phyloP scores from a whole-genome alignment of 2,888 invertebrate species.

The Zootermopsis nevadensis region DNA sequence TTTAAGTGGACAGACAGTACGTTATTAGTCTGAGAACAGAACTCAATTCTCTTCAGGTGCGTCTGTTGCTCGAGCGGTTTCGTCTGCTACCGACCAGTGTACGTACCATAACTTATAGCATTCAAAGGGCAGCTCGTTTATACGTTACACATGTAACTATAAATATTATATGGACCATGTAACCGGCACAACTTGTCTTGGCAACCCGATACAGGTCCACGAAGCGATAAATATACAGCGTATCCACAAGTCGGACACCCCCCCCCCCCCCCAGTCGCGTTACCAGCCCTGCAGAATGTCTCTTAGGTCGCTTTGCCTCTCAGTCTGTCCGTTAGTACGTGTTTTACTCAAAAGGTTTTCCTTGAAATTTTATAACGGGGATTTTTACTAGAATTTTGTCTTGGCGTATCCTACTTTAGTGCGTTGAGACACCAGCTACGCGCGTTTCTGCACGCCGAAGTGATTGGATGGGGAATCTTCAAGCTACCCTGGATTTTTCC shows the following conservation, averaged over 20 bases:
- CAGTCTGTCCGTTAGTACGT: too few relatives aligned
- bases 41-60: conserved; percentile 31
- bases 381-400: too few relatives aligned
- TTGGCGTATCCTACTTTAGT: too few relatives aligned
- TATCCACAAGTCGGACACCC: not conserved
- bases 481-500: too few relatives aligned
- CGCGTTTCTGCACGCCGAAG: too few relatives aligned
- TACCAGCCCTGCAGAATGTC: too few relatives aligned
- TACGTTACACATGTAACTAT: conserved; percentile 37
- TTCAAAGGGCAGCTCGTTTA: conserved; percentile 21
- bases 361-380: too few relatives aligned
- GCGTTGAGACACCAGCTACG: too few relatives aligned
- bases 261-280: too few relatives aligned
- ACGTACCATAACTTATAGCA: conserved; percentile 34
- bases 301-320: too few relatives aligned
- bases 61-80: conserved; percentile 22
- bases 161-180: conserved; percentile 39
- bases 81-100: conserved; percentile 37
- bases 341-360: too few relatives aligned
- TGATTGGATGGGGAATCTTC: too few relatives aligned
- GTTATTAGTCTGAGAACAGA: conserved; percentile 10
- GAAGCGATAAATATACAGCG: not conserved
- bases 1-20: not conserved
- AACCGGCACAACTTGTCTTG: conserved; percentile 32
- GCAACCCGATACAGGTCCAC: conserved; percentile 30